Conservation (phyloP, 1,140 invertebrate genomes). For the Pissodes strobi region DNA sequence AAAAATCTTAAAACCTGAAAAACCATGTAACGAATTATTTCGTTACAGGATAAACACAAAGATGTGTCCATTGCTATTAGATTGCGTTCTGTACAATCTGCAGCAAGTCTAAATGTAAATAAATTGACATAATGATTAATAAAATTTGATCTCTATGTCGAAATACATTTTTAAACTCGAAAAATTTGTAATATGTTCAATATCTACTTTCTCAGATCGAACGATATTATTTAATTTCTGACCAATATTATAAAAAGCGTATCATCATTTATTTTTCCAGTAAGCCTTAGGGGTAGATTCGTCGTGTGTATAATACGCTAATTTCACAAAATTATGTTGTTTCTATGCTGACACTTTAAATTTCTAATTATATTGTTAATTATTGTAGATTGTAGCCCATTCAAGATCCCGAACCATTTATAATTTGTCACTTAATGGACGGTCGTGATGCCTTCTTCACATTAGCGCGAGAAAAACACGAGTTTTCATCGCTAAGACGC, state of each 20-base stretch:
- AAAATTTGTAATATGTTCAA: too few species aligned
- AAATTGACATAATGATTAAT: constrained; percentile 44
- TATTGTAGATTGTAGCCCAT: constrained; percentile 77
- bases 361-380: too few species aligned
- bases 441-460: constrained; percentile 98
- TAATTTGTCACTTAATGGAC: constrained; percentile 98
- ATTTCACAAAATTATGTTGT: background rate
- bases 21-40: constrained; percentile 99
- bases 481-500: constrained; percentile 95
- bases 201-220: too few species aligned
- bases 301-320: too few species aligned
- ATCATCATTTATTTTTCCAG: too few species aligned
- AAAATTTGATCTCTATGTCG: constrained; percentile 11
- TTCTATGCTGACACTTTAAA: background rate
- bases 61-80: constrained; percentile 99
- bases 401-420: constrained; percentile 93
- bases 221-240: too few species aligned
- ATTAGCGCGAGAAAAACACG: constrained; percentile 97
- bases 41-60: constrained; percentile 97
- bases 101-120: constrained; percentile 87
- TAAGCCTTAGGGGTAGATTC: too few species aligned
- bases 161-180: too few species aligned
- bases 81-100: constrained; percentile 92
- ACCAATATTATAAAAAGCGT: too few species aligned
- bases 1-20: too few species aligned